These are phyloP conservation scores for Epicampocera succincta DNA, from an alignment of 2,888 invertebrate species.

Conservation along the genomic window DNA sequence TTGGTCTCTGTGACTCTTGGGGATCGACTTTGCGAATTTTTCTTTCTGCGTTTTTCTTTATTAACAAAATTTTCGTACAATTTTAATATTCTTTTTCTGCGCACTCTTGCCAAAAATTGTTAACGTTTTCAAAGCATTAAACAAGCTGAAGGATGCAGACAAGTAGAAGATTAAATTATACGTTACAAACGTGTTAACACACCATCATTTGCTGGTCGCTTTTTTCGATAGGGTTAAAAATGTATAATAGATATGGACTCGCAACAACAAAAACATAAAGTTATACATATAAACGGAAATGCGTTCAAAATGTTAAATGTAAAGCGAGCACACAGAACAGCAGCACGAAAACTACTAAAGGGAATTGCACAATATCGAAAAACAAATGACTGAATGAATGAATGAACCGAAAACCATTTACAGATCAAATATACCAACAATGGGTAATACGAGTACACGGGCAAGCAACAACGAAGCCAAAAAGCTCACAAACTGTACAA, in stretches of 20 bases:
- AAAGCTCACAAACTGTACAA: constrained; percentile 3
- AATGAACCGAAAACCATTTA: constrained; percentile 65
- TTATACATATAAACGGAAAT: constrained; percentile 65
- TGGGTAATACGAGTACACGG: constrained; percentile 61
- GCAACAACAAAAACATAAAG: constrained; percentile 26
- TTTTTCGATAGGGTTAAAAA: constrained; percentile 25
- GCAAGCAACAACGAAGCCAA: constrained; percentile 34
- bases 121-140: too few species aligned
- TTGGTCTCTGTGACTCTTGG: too few species aligned
- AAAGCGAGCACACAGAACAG: constrained; percentile 42
- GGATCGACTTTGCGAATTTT: too few species aligned
- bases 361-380: constrained; percentile 17
- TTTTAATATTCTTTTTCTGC: too few species aligned
- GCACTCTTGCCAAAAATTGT: too few species aligned
- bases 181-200: constrained; percentile 36
- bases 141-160: too few species aligned
- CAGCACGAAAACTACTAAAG: constrained; percentile 28
- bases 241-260: not conserved
- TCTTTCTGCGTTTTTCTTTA: too few species aligned
- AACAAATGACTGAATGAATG: constrained; percentile 45
- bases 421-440: constrained; percentile 61
- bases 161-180: not conserved
- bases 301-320: constrained; percentile 69
- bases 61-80: too few species aligned
- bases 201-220: constrained; percentile 1